These are phyloP conservation scores for Pelecanoides urinatrix DNA, from an alignment of 2,113 vertebrate genomes.

Conservation along the genomic window DNA sequence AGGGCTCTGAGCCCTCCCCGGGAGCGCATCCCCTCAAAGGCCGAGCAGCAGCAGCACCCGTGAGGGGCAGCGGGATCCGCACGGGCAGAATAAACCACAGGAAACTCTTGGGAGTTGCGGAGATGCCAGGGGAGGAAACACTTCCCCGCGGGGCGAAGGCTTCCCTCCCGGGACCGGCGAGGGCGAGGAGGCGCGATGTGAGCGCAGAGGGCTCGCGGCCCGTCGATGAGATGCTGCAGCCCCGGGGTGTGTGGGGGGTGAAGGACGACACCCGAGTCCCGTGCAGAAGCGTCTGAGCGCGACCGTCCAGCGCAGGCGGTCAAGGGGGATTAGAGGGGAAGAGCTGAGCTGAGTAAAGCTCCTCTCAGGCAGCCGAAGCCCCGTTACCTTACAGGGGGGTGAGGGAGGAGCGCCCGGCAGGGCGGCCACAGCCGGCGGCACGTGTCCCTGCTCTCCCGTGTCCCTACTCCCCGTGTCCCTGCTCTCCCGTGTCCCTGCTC, in stretches of 20 bases:
- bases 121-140: background rate
- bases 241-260: fast-evolving
- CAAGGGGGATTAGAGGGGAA: background rate
- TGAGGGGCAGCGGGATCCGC: too few relatives aligned
- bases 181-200: too few relatives aligned
- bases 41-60: background rate
- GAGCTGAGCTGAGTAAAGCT: background rate
- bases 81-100: background rate
- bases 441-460: fast-evolving
- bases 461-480: background rate
- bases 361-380: fast-evolving
- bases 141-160: background rate
- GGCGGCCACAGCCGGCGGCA: fast-evolving
- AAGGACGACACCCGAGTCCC: fast-evolving
- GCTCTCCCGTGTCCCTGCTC: too few relatives aligned
- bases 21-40: background rate
- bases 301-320: fast-evolving
- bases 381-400: fast-evolving
- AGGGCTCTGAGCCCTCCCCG: too few relatives aligned
- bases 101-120: background rate
- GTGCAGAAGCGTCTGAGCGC: fast-evolving
- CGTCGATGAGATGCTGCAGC: background rate
- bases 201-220: background rate
- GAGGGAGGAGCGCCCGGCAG: background rate
- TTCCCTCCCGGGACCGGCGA: too few relatives aligned